These are phyloP conservation scores for Erythrocercus mccallii DNA, from an alignment of 2,113 vertebrate genomes.

Conservation along the genomic window DNA sequence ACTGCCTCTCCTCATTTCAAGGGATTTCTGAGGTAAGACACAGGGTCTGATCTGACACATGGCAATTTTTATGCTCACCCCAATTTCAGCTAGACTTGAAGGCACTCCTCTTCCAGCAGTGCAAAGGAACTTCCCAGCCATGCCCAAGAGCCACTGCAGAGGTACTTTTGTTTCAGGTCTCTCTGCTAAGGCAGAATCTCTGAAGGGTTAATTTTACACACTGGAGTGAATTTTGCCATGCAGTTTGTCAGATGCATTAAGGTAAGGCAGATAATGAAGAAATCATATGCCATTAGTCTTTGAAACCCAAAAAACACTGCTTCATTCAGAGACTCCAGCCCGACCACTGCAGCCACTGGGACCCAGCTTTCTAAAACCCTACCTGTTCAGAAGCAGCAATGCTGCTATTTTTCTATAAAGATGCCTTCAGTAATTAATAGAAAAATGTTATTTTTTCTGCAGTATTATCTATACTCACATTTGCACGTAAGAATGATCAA, in stretches of 20 bases:
- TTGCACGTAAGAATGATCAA: neutral
- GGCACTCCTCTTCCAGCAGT: neutral
- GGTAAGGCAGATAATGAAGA: neutral
- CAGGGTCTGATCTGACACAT: neutral
- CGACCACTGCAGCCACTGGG: fast-evolving
- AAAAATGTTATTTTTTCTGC: neutral
- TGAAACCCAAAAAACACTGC: neutral
- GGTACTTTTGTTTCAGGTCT: neutral
- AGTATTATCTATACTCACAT: neutral
- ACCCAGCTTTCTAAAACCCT: neutral
- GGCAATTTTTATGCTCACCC: neutral
- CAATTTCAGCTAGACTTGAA: neutral
- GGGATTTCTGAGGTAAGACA: neutral
- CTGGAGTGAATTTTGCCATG: neutral
- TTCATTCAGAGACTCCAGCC: neutral
- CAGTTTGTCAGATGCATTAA: neutral
- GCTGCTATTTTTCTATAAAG: neutral
- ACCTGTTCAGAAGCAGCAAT: neutral
- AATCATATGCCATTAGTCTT: neutral
- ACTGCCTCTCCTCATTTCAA: neutral
- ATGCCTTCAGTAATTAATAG: neutral
- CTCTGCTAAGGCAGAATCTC: neutral
- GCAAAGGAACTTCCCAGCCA: neutral
- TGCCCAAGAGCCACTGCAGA: fast-evolving
- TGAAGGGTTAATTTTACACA: neutral